Evolutionary conservation across 2,113 vertebrate species (phyloP), one percentile per base, ranked within the genome.

Genomic region (Myotis lucifugus): DNA sequence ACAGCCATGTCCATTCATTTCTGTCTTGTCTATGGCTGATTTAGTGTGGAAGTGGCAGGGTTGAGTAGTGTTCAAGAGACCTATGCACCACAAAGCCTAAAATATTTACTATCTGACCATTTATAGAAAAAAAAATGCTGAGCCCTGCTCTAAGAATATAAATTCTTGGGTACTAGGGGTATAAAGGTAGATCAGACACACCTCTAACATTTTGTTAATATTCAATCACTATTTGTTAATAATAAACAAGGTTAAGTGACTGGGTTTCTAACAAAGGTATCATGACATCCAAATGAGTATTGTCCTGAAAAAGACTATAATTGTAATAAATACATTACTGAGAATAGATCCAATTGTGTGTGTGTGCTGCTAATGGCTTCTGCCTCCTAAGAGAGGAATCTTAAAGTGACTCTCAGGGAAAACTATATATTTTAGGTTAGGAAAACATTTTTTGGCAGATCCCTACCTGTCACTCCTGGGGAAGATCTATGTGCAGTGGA

Each of bases 351-450:
- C 64, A 17, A 61, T 1, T 77, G 82, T 78, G 69, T 29, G 17
- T 61, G 56, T 59, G 21, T 59, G 48, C 40, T 76, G 11, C 52
- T 76, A 52, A 84, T 42, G 59, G 6, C 54, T 69, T 74, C 70
- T 88, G 18, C 87, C 42, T 90, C 40, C 27, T 32, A 21, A 29
- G 72, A 40, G 7, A 81, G 54, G 34, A 42, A 42, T 18, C 50
- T 54, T 87, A 25, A 89, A 42, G 61, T 88, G 34, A 90, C 66
- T 84, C 96, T 88, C 85, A 79, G 32, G 6, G 46, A 79, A 88
- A 37, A 67, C 17, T 10, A 18, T 10, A 18, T 12, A 54, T 52
- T 89, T 89, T 8, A 27, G 66, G 86, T 96, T 87, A 90, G 59
- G 42, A 88, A 93, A 90, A 73, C 42, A 29, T 10, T 13, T 52